Conservation (phyloP, 1,140 invertebrate species). For the Oedothorax gibbosus region DNA sequence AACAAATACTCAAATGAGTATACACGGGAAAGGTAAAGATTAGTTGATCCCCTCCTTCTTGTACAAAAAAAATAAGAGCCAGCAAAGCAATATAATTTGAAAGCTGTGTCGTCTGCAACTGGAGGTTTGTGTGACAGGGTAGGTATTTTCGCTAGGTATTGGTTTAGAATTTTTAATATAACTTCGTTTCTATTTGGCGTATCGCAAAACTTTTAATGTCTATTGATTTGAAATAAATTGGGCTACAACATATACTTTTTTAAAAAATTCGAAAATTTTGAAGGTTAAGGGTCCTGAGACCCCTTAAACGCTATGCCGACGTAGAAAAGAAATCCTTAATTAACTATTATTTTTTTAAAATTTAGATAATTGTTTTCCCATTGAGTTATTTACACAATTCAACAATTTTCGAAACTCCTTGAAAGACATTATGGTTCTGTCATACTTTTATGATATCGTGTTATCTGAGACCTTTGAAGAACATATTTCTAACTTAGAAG, state of each 20-base stretch:
- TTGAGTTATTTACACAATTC: too few relatives aligned
- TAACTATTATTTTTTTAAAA: too few relatives aligned
- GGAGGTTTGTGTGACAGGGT: background rate
- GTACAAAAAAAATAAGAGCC: background rate
- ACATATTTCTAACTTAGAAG: too few relatives aligned
- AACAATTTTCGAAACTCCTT: too few relatives aligned
- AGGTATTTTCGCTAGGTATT: background rate
- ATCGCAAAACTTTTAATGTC: background rate
- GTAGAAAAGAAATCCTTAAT: too few relatives aligned
- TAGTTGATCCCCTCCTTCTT: background rate
- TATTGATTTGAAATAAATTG: background rate
- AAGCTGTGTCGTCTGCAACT: background rate
- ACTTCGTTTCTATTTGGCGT: background rate
- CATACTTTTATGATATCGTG: too few relatives aligned
- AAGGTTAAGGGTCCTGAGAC: background rate
- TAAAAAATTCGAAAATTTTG: background rate
- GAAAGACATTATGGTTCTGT: too few relatives aligned
- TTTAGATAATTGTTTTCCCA: too few relatives aligned
- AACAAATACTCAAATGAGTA: background rate
- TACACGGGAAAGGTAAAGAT: background rate
- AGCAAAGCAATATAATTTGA: background rate
- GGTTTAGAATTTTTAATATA: background rate
- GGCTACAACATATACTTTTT: constrained; percentile 1
- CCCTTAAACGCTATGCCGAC: too few relatives aligned
- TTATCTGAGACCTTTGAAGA: too few relatives aligned